Base-by-base conservation (phyloP, 2,888 invertebrate genomes). In the Hedya salicella region DNA sequence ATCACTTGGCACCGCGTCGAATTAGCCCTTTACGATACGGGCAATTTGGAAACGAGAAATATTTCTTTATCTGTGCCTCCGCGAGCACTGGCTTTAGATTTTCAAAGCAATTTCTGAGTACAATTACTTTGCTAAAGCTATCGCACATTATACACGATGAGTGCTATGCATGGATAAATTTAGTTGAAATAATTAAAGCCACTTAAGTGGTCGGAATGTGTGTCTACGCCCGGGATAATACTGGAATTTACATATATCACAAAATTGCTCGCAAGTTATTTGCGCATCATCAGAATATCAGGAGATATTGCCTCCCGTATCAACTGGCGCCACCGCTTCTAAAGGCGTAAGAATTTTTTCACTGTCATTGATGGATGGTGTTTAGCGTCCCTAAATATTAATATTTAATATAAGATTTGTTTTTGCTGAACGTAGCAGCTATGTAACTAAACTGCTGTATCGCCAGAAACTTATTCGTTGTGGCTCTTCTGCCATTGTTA, bases 351-450 rank as follows among this genome's bases (percentile, higher is more conserved):
- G 73, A 78, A 78, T 79, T 80, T 78, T 80, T 75, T 71, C 68
- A 70, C 69, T 82, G 82, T 82, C 82, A 80, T 80, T 85, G 84
- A 85, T 84, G 79, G 82, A 84, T 85, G 80, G 72, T 75, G 74
- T 75, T 73, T 71, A 69, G 61, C 14, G 69, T 53, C 50, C 39
- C 60, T 14, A 52, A 54, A 60, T 66, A 60, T 59, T 60, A 60
- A 60, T 53, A 62, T 63, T 53, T 16, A 36, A 21, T 62, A 53
- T 11, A 16, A 39, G 53, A n/a, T 36, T 36, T 36, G 6, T 5
- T 36, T 36, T 11, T 36, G 36, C 36, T 36, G 36, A 36, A 8
- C 6, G 2, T 9, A 36, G 11, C 9, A 36, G 2, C 9, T 1
- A 36, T 25, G 6, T 25, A n/a, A n/a, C n/a, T n/a, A n/a, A n/a